Evolutionary conservation across 2,797 vertebrate genomes (phyloP).

Genomic region (Catharus ustulatus): DNA sequence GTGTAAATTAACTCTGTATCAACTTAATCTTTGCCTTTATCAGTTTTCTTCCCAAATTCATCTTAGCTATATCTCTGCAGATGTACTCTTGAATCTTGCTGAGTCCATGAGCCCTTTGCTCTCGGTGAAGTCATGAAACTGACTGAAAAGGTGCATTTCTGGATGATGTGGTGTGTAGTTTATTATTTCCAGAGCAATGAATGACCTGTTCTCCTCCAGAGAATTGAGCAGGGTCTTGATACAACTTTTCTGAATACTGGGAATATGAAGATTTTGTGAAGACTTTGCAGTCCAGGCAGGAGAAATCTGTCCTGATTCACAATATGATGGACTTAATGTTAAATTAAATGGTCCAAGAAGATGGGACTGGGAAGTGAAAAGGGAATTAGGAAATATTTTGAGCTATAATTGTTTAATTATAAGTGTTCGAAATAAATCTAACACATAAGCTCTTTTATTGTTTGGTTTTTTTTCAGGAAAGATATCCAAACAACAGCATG

Average conservation of each 20-base stretch:
- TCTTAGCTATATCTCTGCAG: neutral
- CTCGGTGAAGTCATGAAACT: neutral
- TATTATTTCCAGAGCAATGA: neutral
- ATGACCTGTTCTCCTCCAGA: neutral
- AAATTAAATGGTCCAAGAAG: neutral
- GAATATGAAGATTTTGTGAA: neutral
- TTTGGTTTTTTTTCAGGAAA: slow-evolving; percentile 78
- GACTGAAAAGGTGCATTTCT: neutral
- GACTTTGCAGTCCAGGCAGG: neutral
- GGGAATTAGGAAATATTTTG: neutral
- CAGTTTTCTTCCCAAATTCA: neutral
- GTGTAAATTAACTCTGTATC: neutral
- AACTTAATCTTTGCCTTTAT: neutral
- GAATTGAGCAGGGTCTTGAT: neutral
- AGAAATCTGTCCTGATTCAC: neutral
- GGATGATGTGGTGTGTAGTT: neutral
- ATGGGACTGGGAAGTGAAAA: neutral
- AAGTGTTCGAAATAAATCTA: neutral
- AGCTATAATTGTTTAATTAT: neutral
- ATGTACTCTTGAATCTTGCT: neutral
- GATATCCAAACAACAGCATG: slow-evolving; percentile 91
- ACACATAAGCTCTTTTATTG: neutral
- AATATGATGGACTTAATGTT: neutral
- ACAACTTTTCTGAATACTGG: neutral
- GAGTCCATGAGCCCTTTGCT: neutral